Evolutionary conservation across 2,797 vertebrate genomes (phyloP).

Genomic region (Myripristis murdjan): DNA sequence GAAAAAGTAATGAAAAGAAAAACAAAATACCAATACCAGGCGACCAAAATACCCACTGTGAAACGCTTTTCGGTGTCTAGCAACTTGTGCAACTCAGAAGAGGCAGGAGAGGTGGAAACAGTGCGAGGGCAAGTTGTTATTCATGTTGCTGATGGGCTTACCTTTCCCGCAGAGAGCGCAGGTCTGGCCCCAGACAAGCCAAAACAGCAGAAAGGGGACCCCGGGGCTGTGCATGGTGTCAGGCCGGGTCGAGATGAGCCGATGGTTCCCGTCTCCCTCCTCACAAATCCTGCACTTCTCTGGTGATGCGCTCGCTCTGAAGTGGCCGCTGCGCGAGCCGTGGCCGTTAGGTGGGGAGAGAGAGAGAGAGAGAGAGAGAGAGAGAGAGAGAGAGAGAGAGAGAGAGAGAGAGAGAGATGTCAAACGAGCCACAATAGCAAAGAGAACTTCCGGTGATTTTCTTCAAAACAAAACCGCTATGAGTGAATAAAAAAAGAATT

Average conservation of each 20-base stretch:
- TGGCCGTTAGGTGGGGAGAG: conserved; percentile 54
- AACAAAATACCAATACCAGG: no score
- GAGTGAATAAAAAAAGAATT: no score
- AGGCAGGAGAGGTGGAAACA: conserved; percentile 8
- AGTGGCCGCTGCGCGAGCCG: conserved; percentile 19
- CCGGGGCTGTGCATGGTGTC: conserved; percentile 72
- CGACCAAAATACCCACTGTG: background rate
- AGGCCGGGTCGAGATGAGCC: conserved; percentile 33
- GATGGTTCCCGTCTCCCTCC: conserved; percentile 54
- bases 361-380: conserved; percentile 30
- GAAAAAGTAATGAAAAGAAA: background rate
- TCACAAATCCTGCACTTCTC: conserved; percentile 55
- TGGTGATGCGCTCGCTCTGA: conserved; percentile 30
- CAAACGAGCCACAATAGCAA: background rate
- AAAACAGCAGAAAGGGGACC: conserved; percentile 68
- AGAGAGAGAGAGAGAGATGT: conserved; percentile 11
- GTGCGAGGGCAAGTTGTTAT: conserved; percentile 22
- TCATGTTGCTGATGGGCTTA: conserved; percentile 68
- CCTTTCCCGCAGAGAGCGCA: conserved; percentile 89
- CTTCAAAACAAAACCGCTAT: conserved; percentile 59
- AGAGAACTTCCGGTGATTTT: background rate
- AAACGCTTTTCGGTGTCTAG: background rate
- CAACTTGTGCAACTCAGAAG: conserved; percentile 57
- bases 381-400: background rate
- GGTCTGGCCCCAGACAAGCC: conserved; percentile 81